These are phyloP conservation scores for Eristalis pertinax DNA, from an alignment of 2,888 invertebrate genomes.

Conservation along the genomic window DNA sequence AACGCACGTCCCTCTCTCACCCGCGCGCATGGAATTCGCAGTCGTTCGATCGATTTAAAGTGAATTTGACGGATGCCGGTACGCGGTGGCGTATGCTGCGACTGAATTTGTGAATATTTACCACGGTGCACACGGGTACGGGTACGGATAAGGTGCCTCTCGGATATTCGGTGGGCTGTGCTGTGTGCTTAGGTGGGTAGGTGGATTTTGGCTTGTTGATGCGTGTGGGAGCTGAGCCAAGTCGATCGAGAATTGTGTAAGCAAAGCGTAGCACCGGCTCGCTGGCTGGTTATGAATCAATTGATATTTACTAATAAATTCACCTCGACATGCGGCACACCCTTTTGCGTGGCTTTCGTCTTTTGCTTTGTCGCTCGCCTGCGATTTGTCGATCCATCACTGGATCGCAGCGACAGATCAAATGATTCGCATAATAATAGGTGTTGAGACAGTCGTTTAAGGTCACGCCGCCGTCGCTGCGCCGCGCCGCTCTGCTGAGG, in stretches of 20 bases:
- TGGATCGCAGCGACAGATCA: constrained; percentile 57
- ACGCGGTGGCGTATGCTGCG: constrained; percentile 49
- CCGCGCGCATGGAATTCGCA: constrained; percentile 6
- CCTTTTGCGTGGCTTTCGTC: constrained; percentile 14
- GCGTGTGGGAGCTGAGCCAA: not conserved
- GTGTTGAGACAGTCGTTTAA: constrained; percentile 46
- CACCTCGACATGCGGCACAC: constrained; percentile 55
- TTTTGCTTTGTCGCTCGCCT: constrained; percentile 37
- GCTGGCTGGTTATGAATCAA: constrained; percentile 54
- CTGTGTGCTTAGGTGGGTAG: constrained; percentile 44
- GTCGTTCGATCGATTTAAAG: constrained; percentile 37
- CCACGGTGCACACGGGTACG: constrained; percentile 27
- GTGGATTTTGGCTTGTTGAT: constrained; percentile 25
- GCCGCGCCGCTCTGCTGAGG: not conserved
- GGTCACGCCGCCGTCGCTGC: constrained; percentile 23
- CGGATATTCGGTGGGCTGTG: constrained; percentile 8
- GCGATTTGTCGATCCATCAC: constrained; percentile 33
- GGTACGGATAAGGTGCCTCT: constrained; percentile 24
- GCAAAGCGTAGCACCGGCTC: not conserved
- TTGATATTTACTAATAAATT: constrained; percentile 59
- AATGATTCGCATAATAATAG: constrained; percentile 59
- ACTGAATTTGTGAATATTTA: constrained; percentile 58
- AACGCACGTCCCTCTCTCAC: not conserved
- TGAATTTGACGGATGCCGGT: constrained; percentile 47
- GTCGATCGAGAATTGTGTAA: too few relatives aligned